Conservation (phyloP, 1,140 invertebrate species). For the Drosophila punjabiensis region DNA sequence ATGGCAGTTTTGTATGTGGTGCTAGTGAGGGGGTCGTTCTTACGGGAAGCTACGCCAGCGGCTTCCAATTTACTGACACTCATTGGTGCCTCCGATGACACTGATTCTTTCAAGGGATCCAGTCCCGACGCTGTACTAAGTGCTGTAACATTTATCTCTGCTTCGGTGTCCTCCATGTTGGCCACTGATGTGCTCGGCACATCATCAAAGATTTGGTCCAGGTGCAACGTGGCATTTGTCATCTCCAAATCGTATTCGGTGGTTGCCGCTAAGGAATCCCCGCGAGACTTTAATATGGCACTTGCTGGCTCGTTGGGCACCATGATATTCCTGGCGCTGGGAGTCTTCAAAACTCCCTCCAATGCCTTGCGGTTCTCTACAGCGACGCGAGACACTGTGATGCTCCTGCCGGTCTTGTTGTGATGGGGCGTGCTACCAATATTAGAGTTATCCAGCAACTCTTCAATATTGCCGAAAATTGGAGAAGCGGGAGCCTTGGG, state of each 20-base stretch:
- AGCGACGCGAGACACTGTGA: not conserved
- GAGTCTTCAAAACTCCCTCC: constrained; percentile 68
- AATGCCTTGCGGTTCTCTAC: constrained; percentile 16
- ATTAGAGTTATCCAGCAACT: constrained; percentile 55
- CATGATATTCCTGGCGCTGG: constrained; percentile 74
- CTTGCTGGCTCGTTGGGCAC: constrained; percentile 73
- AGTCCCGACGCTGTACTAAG: constrained; percentile 21
- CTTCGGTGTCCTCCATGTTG: constrained; percentile 43
- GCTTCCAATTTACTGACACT: constrained; percentile 10
- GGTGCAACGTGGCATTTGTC: constrained; percentile 42
- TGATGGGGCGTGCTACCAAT: not conserved
- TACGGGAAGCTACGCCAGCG: not conserved
- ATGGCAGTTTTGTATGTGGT: constrained; percentile 52
- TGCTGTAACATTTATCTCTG: constrained; percentile 57
- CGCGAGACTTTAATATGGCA: constrained; percentile 53
- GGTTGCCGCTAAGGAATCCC: constrained; percentile 17
- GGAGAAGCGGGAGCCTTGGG: constrained; percentile 63
- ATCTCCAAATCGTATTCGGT: constrained; percentile 74
- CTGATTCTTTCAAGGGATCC: constrained; percentile 47
- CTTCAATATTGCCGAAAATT: constrained; percentile 61
- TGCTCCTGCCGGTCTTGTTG: constrained; percentile 3
- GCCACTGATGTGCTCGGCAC: constrained; percentile 47
- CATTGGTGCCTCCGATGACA: constrained; percentile 46
- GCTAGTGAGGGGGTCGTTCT: constrained; percentile 64
- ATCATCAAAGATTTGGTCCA: constrained; percentile 75